Base-by-base conservation (phyloP, 1,140 invertebrate genomes). In the Hycleus phaleratus region DNA sequence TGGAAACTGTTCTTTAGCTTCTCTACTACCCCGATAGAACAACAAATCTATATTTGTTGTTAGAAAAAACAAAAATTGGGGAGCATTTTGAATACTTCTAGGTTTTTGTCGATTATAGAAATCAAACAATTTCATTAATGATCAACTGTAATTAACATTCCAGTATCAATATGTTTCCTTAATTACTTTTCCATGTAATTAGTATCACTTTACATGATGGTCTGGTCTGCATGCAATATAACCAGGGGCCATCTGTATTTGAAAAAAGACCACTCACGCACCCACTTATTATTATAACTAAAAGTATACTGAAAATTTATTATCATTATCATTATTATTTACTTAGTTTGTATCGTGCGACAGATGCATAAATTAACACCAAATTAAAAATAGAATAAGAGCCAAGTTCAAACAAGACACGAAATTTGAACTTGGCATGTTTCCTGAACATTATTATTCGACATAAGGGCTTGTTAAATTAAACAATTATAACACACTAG, bases 301-400 rank as follows among this genome's bases (percentile, higher is more conserved):
- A 7, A 32, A 32, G 32, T 32, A 32, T 32, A 32, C 32, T 32
- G 32, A 38, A 49, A 55, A 55, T 55, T 55, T 55, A 55, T 55
- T 55, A 55, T 65, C 61, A 66, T 18, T 18, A 18, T 18, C 18
- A 18, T 65, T 62, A 68, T 68, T 68, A 68, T 68, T 68, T 66
- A 66, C 60, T 55, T 51, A 54, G 57, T 49, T 59, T 60, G 59
- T 63, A 65, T 66, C 66, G 66, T 69, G 68, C 56, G 39, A 54
- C 56, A 62, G 53, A 58, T 59, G 68, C 65, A 69, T 69, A 69
- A 67, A 69, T 69, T 69, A 69, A 61, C 68, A 68, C 68, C 62
- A 61, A 64, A 68, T 68, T 69, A 68, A 66, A 68, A 60, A 68
- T 60, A 53, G 46, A 59, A 46, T 48, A 49, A 55, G 45, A 26